phyloP scores from a whole-genome alignment of 2,888 invertebrate species.

The Sinopyrophorus schimmeli region DNA sequence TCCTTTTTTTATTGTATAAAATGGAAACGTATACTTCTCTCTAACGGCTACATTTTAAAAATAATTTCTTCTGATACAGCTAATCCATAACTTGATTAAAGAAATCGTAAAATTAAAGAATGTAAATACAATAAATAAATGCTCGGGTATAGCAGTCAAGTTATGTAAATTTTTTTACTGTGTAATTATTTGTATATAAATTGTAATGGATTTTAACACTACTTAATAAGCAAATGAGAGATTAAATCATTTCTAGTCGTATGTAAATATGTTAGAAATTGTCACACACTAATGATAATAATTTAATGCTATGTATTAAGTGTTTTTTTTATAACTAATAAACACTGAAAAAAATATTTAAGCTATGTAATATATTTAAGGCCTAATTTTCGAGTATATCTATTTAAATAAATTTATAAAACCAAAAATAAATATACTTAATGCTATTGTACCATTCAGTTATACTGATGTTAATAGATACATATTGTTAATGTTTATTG shows the following conservation, averaged over 20 bases:
- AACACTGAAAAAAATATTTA: slow-evolving; percentile 25
- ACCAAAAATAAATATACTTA: too few species aligned
- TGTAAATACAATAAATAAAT: slow-evolving; percentile 13
- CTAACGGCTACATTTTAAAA: slow-evolving; percentile 12
- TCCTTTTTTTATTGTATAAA: slow-evolving; percentile 17
- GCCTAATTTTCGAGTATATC: too few species aligned
- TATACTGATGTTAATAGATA: too few species aligned
- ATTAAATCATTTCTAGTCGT: slow-evolving; percentile 48
- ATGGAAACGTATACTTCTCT: slow-evolving; percentile 17
- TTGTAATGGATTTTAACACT: slow-evolving; percentile 37
- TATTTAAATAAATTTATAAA: too few species aligned
- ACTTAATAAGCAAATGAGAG: slow-evolving; percentile 33
- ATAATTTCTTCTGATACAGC: slow-evolving; percentile 4
- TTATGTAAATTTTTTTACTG: slow-evolving; percentile 28
- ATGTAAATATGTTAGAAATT: slow-evolving; percentile 50
- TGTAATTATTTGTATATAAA: slow-evolving; percentile 44
- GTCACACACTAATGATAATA: slow-evolving; percentile 49
- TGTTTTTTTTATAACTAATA: slow-evolving; percentile 52
- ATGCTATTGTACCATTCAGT: too few species aligned
- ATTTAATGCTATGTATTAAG: slow-evolving; percentile 50
- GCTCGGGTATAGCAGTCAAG: slow-evolving; percentile 14
- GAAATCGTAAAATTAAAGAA: slow-evolving; percentile 4
- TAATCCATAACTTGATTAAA: slow-evolving; percentile 12
- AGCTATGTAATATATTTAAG: too few species aligned
- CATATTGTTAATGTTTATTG: too few species aligned